These are phyloP conservation scores for Drosophila mayaguana DNA, from an alignment of 2,888 invertebrate species.

Conservation along the genomic window DNA sequence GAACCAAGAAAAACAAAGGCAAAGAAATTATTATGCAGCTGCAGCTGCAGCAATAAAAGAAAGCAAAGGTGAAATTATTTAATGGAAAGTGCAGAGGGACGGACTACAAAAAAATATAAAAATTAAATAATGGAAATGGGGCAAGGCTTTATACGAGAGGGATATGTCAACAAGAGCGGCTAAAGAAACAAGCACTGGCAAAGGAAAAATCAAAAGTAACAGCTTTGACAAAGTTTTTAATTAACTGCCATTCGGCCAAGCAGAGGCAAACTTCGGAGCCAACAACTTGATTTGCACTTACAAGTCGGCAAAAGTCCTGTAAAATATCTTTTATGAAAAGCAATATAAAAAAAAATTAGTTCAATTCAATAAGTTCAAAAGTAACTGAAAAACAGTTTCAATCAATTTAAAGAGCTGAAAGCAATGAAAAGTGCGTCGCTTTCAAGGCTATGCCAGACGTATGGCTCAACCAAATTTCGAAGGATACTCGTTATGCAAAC, in stretches of 20 bases:
- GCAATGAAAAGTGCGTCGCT: neutral
- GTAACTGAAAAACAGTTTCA: neutral
- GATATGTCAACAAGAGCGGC: conserved; percentile 8
- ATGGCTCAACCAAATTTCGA: too few species aligned
- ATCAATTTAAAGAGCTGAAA: neutral
- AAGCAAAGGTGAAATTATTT: conserved; percentile 68
- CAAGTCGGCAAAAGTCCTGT: neutral
- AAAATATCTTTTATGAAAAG: neutral
- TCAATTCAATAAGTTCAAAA: neutral
- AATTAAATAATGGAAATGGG: conserved; percentile 28
- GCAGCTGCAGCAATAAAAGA: conserved; percentile 63
- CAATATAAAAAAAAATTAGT: neutral
- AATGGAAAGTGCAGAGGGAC: conserved; percentile 57
- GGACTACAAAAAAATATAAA: neutral
- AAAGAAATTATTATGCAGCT: conserved; percentile 68
- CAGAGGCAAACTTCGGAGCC: neutral
- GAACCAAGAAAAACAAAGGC: conserved; percentile 38
- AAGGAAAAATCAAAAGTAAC: conserved; percentile 28
- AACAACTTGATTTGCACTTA: neutral
- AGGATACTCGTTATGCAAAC: neutral
- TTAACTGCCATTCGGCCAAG: conserved; percentile 31
- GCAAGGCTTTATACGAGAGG: conserved; percentile 2
- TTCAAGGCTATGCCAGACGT: neutral
- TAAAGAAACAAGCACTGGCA: conserved; percentile 12
- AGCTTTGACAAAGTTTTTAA: conserved; percentile 48